Conservation (phyloP, 92 coral and sea anemone species). For the Zoanthus solanderi region DNA sequence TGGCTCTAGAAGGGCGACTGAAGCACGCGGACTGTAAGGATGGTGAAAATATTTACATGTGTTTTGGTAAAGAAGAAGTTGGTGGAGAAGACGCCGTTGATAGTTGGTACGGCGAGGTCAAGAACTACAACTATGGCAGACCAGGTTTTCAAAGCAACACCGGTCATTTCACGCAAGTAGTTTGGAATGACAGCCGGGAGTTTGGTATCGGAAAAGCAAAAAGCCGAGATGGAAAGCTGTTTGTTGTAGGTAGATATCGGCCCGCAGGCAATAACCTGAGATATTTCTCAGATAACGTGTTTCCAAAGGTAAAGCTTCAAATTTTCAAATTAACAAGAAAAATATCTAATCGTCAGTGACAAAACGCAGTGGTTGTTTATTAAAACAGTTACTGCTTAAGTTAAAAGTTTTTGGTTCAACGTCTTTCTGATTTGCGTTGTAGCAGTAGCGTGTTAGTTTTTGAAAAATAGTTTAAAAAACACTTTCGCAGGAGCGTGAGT, state of each 20-base stretch:
- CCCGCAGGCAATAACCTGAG: constrained; percentile 91
- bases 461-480: too few species aligned
- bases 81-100: constrained; percentile 79
- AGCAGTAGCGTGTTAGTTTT: too few species aligned
- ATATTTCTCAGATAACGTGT: constrained; percentile 86
- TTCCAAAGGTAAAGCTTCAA: constrained; percentile 39
- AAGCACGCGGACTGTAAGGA: constrained; percentile 83
- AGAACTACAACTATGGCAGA: constrained; percentile 69
- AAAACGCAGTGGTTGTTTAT: not conserved
- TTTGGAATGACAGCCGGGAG: constrained; percentile 82
- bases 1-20: constrained; percentile 81
- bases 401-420: too few species aligned
- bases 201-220: constrained; percentile 88
- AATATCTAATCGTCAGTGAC: not conserved
- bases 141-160: constrained; percentile 83
- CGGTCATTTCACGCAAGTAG: constrained; percentile 95
- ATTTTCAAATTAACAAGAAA: not conserved
- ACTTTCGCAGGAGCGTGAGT: too few species aligned
- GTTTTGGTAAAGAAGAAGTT: constrained; percentile 71
- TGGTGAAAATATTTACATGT: constrained; percentile 88
- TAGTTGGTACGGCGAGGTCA: constrained; percentile 91
- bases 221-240: constrained; percentile 78
- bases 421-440: too few species aligned
- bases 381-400: not conserved
- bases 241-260: constrained; percentile 93